Base-by-base conservation (phyloP, 2,888 invertebrate species). In the Agriopis leucophaearia region DNA sequence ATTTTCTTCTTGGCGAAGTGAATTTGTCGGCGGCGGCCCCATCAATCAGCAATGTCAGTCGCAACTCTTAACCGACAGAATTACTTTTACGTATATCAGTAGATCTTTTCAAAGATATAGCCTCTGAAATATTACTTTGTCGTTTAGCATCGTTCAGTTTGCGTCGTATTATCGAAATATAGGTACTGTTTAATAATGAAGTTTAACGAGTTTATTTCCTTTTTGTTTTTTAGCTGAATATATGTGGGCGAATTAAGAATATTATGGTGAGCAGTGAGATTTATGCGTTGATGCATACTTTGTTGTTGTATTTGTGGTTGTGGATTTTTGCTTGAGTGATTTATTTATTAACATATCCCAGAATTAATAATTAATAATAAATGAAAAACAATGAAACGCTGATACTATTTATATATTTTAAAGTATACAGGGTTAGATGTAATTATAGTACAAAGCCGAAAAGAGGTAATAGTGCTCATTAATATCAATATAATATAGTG, bases 41-140 rank as follows among this genome's bases (percentile, higher is more conserved):
- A 92, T 92, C 91, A 88, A 92, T 92, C 92, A 92, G 86, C 84
- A 81, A 76, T 80, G 86, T 83, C 86, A 88, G 84, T 85, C 85
- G 81, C 85, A 88, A 89, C 87, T 88, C 89, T 88, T 88, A 87
- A 88, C 82, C 82, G 74, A 72, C 71, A 82, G 85, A 85, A 88
- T 91, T 89, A 89, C 89, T 88, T 88, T 90, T 85, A 77, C 74
- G 79, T 81, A 88, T 87, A 90, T 89, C 90, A 83, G 83, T 78
- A 86, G 87, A 90, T 90, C 85, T 82, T 81, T 84, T 81, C 81
- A 75, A 75, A 86, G 87, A 87, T 86, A 86, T 84, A 80, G 81
- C 72, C 82, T 67, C 74, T 87, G 87, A 90, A 89, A 88, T 90
- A 89, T 87, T 86, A 84, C 88, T 84, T 82, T 76, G 76, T 70